Evolutionary conservation across 2,113 vertebrate genomes (phyloP).

Genomic region (Tupaia tana): DNA sequence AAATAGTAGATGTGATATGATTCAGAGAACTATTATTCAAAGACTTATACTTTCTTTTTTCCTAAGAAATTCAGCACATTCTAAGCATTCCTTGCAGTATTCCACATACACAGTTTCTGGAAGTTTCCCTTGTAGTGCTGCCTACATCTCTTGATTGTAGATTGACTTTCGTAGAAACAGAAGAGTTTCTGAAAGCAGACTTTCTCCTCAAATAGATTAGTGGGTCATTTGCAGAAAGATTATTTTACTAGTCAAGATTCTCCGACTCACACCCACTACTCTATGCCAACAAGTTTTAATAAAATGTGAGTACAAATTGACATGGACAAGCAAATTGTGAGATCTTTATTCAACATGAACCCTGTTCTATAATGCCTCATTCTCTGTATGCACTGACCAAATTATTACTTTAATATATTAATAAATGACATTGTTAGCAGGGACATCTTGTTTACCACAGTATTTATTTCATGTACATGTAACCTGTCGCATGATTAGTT

Average conservation of each 20-base stretch:
- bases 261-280: neutral
- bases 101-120: neutral
- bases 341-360: neutral
- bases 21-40: neutral
- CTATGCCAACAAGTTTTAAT: conserved; percentile 33
- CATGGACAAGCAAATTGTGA: neutral
- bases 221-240: neutral
- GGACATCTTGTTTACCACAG: neutral
- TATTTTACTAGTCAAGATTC: neutral
- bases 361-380: neutral
- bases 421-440: neutral
- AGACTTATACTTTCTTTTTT: neutral
- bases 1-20: neutral
- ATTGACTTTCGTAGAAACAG: neutral
- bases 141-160: neutral
- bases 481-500: neutral
- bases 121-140: neutral
- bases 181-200: neutral
- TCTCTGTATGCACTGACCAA: neutral
- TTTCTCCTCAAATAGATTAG: neutral
- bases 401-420: neutral
- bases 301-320: neutral
- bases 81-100: neutral
- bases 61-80: neutral
- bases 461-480: neutral